Base-by-base conservation (phyloP, 2,797 vertebrate genomes). In the Crenuchus spilurus region DNA sequence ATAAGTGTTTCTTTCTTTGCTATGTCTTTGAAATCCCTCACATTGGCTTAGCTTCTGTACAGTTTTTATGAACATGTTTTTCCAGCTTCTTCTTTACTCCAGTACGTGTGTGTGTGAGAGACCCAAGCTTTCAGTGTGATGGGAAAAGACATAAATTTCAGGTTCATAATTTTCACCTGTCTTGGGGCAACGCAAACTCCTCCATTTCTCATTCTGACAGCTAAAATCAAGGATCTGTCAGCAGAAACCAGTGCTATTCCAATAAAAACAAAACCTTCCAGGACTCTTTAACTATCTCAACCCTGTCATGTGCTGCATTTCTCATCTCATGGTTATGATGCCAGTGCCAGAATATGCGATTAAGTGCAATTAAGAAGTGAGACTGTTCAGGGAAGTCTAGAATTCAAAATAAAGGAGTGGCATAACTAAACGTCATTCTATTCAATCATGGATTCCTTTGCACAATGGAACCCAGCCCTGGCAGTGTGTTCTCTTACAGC, bases 141-240 rank as follows among this genome's bases (percentile, higher is more conserved):
- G 39, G 37, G 16, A 13, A 16, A 42, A 42, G 35, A 62, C 37
- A 30, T 62, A 62, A 22, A 41, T 46, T 63, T 63, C 61, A 63
- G 41, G 14, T 30, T 44, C 61, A 44, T 63, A 24, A 44, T 63
- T 24, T 30, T 63, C 22, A n/a, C 61, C 37, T 62, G 37, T 22
- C 60, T 3, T 14, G 22, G 14, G 61, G 39, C 7, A 63, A 46
- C 22, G 14, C 16, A 30, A 46, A 63, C 10, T 30, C 26, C n/a
- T 26, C 20, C 37, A 42, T 62, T 62, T 42, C 13, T 62, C 60
- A 62, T 18, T 9, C 26, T 63, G 61, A 63, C 61, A 46, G 41
- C 7, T 42, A 11, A 11, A 61, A 24, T 16, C 8, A 13, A 42
- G 60, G 22, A 26, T 26, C 37, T 62, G 60, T 62, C 61, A n/a